Conservation (phyloP, 2,113 vertebrate genomes). For the Rostratula benghalensis region DNA sequence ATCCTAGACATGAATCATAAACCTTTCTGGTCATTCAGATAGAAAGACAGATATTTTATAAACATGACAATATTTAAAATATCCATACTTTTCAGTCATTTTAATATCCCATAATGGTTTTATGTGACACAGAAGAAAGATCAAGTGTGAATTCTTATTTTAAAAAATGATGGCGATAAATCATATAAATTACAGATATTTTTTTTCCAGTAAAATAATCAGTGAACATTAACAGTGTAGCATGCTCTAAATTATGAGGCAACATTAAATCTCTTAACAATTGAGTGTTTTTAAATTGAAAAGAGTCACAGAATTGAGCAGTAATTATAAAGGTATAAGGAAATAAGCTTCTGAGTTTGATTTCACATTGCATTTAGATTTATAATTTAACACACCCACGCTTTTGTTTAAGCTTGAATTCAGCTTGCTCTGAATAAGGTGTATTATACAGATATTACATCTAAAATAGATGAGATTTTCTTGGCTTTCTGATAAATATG, state of each 20-base stretch:
- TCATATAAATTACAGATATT: not conserved
- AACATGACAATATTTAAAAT: not conserved
- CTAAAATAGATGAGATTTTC: not conserved
- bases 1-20: not conserved
- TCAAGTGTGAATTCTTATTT: not conserved
- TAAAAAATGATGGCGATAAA: not conserved
- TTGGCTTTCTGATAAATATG: not conserved
- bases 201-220: conserved; percentile 14
- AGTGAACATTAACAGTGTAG: not conserved
- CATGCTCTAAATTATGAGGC: not conserved
- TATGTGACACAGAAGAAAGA: not conserved
- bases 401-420: not conserved
- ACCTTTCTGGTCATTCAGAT: not conserved
- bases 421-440: not conserved
- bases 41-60: not conserved
- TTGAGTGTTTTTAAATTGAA: not conserved
- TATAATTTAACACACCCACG: not conserved
- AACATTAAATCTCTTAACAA: not conserved
- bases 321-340: not conserved
- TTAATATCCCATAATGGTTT: not conserved
- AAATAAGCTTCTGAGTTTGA: not conserved
- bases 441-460: not conserved
- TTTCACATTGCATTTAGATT: not conserved
- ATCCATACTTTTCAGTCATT: not conserved
- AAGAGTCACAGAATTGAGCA: not conserved